Base-by-base conservation (phyloP, 2,888 invertebrate species). In the Cantharis flavilabris region DNA sequence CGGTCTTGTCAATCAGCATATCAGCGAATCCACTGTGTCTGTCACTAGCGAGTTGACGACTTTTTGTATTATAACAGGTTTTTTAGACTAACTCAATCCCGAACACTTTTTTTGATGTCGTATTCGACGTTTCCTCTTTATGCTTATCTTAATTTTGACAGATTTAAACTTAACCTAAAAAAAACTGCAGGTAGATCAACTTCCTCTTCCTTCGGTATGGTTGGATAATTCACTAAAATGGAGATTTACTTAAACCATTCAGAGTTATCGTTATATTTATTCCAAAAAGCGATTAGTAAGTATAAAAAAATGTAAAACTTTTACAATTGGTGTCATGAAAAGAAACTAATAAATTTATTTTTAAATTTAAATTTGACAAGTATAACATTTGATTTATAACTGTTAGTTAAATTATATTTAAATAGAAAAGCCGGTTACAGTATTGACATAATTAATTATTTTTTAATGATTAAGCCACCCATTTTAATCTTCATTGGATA, bases 1-100 rank as follows among this genome's bases (percentile, higher is more conserved):
- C 83, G 78, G 62, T 70, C 65, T 79, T 81, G 82, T 83, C 82
- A 83, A 83, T 83, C 82, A 83, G 80, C 78, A 76, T 23, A 67
- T 67, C 65, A 67, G 65, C 13, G 65, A 75, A 76, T 82, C 81
- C 80, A 80, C 81, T 80, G 81, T 76, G 79, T 74, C 81, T 81
- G 82, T 82, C 83, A 80, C 77, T 80, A 78, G 73, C 26, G 63
- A 69, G 69, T 63, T 76, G 49, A 62, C 71, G 26, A 71, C 71
- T 49, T 33, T 71, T 75, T 75, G 69, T 71, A 76, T 67, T 14
- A 69, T 49, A 49, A 49, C 49, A 49, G 49, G 49, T 49, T 49
- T 49, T 49, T 49, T 49, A 49, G n/a, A n/a, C 49, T 49, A 49
- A 49, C 49, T 49, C 49, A 49, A 49, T 49, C 49, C n/a, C 49